Base-by-base conservation (phyloP, 2,888 invertebrate species). In the Pristionchus maxplancki region DNA sequence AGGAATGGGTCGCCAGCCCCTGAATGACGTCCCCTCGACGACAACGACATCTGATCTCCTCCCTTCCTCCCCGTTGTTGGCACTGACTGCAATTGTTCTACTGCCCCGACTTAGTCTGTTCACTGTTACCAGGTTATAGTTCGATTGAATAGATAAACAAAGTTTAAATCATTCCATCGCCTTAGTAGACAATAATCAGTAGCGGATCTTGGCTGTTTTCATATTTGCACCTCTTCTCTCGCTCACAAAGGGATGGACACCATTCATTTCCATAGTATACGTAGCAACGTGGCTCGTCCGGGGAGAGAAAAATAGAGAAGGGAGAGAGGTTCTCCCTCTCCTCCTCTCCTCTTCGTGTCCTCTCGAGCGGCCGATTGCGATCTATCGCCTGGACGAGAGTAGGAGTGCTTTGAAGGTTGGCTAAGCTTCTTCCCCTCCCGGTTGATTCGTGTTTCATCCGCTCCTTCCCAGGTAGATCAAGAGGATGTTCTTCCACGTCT, bases 1-100 rank as follows among this genome's bases (percentile, higher is more conserved):
- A 92, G 50, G 92, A 92, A 53, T 92, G 92, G 91, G 91, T 89
- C 20, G 91, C 89, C 28, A 78, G 44, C 28, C 78, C 81, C 62
- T 78, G 78, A 78, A 58, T 4, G 28, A 20, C 83, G 20, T 37
- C 48, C n/a, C 31, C 37, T 6, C 67, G 71, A 71, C 71, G n/a
- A 44, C 44, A 5, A 78, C 78, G 44, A n/a, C 24, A 40, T 37
- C 44, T 34, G 78, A 78, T 78, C 78, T 78, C 78, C 44, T n/a
- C 20, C 37, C 37, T 20, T 20, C 24, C 71, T 34, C 37, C 44
- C 28, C 44, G 78, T 78, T 78, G 78, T 78, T 78, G 17, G 20
- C 44, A 44, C 44, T 44, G 44, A 44, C 44, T 44, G 44, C 44
- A 44, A n/a, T 28, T 44, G 11, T n/a, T 28, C 13, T 40, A 44